Base-by-base conservation (phyloP, 2,888 invertebrate genomes). In the Clitarchus hookeri region DNA sequence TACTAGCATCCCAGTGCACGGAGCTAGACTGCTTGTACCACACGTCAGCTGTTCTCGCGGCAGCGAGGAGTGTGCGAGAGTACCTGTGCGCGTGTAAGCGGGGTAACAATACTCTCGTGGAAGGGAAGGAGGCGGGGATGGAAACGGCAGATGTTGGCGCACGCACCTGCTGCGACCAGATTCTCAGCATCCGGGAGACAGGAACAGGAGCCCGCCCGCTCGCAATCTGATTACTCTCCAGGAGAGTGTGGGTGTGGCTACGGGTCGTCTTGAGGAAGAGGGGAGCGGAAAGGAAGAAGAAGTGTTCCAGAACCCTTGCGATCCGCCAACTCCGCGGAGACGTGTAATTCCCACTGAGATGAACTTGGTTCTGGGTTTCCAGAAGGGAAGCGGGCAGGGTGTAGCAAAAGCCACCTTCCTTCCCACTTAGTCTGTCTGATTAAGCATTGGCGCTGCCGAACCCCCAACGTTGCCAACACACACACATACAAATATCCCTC, bases 361-460 rank as follows among this genome's bases (percentile, higher is more conserved):
- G 48, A 48, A 48, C 48, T 48, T 48, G 48, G 48, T 48, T 36
- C 48, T 48, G 48, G 48, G 11, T 48, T n/a, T 23, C 65, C 11
- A 23, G 65, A 65, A 19, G 65, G 36, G 65, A 65, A 65, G 11
- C 23, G 65, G 11, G 65, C 23, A 65, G n/a, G 65, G 65, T 19
- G 65, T 23, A 65, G 65, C 65, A 19, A 65, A 23, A n/a, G 23
- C 65, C 19, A 2, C 65, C n/a, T 65, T n/a, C 65, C n/a, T 65
- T n/a, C 65, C 53, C 65, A n/a, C 65, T 65, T n/a, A 65, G 65
- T 65, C 65, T 65, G 65, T 65, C 65, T 65, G 65, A 65, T 65
- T 65, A 65, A 65, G 65, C 65, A 65, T 65, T n/a, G 65, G 65
- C n/a, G 65, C 65, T 65, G 65, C 48, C 48, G 48, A 48, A 48